phyloP scores from a whole-genome alignment of 2,113 vertebrate genomes.

The Pavo muticus region DNA sequence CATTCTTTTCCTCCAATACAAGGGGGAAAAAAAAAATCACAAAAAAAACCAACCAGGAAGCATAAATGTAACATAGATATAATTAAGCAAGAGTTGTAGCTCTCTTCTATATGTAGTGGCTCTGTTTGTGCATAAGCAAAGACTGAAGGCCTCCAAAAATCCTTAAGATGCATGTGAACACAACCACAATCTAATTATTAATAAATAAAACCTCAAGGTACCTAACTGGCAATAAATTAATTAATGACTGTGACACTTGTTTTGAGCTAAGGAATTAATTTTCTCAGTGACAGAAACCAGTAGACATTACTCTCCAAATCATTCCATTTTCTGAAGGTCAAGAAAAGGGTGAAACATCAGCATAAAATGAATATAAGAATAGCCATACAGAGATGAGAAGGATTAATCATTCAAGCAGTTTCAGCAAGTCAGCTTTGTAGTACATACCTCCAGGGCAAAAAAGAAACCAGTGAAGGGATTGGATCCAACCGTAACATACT shows the following conservation, averaged over 20 bases:
- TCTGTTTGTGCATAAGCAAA: not conserved
- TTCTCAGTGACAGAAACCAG: not conserved
- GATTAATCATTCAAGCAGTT: not conserved
- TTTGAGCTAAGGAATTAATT: not conserved
- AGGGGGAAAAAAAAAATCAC: not conserved
- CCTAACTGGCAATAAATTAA: not conserved
- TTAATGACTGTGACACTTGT: not conserved
- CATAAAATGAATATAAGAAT: not conserved
- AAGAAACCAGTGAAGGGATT: conserved; percentile 96
- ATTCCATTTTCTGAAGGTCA: not conserved
- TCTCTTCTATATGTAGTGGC: not conserved
- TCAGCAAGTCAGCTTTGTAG: not conserved
- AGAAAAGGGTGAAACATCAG: not conserved
- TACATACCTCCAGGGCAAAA: conserved; percentile 93
- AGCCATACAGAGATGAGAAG: not conserved
- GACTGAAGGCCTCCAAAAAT: not conserved
- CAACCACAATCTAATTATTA: not conserved
- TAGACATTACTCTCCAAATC: not conserved
- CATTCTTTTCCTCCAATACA: not conserved
- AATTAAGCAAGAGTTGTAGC: not conserved
- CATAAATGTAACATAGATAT: not conserved
- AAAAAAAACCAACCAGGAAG: not conserved
- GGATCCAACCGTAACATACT: conserved; percentile 94
- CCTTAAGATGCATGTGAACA: not conserved
- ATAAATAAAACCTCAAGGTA: not conserved